A percentile compares a stretch with the other conserved stretches of the same genome.
These are phyloP conservation scores for Leucoma salicis DNA, from an alignment of 2,888 invertebrate species.

Conservation along the genomic window DNA sequence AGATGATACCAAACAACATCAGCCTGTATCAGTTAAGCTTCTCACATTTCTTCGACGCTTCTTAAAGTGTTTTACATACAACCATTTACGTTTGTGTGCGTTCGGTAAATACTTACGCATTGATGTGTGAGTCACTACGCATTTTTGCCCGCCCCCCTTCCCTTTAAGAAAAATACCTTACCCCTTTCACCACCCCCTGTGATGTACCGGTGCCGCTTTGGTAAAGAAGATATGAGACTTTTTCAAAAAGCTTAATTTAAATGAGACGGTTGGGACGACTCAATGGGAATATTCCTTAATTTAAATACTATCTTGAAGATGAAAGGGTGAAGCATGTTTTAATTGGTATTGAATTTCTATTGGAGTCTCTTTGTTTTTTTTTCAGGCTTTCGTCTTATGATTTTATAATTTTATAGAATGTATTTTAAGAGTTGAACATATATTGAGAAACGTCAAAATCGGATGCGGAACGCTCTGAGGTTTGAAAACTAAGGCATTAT, in stretches of 20 bases:
- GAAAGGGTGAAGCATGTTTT: constrained; percentile 60
- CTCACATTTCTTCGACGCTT: constrained; percentile 82
- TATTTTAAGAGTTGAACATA: too few relatives aligned
- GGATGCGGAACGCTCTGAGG: too few relatives aligned
- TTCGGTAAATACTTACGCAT: constrained; percentile 75
- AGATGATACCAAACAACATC: constrained; percentile 31
- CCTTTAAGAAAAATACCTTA: constrained; percentile 66
- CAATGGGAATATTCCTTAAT: constrained; percentile 79
- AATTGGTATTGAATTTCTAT: constrained; percentile 81
- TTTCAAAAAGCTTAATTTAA: constrained; percentile 82
- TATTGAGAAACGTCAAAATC: too few relatives aligned
- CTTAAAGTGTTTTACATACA: constrained; percentile 83
- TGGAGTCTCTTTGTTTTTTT: constrained; percentile 49
- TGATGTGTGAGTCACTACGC: constrained; percentile 77
- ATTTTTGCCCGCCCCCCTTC: constrained; percentile 73
- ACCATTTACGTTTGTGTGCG: constrained; percentile 63
- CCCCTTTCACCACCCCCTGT: constrained; percentile 71
- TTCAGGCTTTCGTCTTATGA: constrained; percentile 37
- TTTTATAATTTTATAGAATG: constrained; percentile 13
- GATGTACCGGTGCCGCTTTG: constrained; percentile 76
- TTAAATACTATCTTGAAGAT: constrained; percentile 74
- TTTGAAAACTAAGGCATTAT: too few relatives aligned
- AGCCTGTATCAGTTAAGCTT: constrained; percentile 74
- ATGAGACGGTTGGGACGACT: constrained; percentile 74
- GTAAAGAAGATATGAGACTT: constrained; percentile 81